Evolutionary conservation across 2,888 invertebrate species (phyloP).

Genomic region (Gerris lacustris): DNA sequence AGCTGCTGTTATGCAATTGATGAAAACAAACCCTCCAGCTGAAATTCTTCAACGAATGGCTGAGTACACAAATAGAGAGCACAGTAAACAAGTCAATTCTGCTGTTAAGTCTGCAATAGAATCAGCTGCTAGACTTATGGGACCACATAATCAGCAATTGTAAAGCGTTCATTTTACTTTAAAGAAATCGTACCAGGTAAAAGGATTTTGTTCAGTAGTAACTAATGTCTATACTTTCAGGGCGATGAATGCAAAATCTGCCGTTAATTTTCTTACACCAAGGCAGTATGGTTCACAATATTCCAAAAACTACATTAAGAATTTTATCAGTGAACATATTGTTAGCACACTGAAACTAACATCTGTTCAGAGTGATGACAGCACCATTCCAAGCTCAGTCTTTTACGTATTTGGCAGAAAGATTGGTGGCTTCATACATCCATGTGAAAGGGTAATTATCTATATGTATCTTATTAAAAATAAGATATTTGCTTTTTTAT

Average conservation of each 20-base stretch:
- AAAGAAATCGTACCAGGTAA: too few relatives aligned
- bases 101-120: slow-evolving; percentile 49
- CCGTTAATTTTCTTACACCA: slow-evolving; percentile 40
- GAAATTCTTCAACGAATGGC: slow-evolving; percentile 59
- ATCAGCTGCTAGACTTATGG: slow-evolving; percentile 13
- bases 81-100: slow-evolving; percentile 50
- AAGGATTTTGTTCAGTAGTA: background rate
- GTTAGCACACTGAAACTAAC: slow-evolving; percentile 27
- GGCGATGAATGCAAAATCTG: slow-evolving; percentile 41
- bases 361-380: slow-evolving; percentile 47
- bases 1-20: slow-evolving; percentile 49
- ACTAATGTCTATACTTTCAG: slow-evolving; percentile 33
- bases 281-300: slow-evolving; percentile 28
- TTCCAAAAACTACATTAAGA: slow-evolving; percentile 26
- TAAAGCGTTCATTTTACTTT: background rate
- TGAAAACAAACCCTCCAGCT: slow-evolving; percentile 48
- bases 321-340: slow-evolving; percentile 32
- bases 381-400: slow-evolving; percentile 41
- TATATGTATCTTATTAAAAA: background rate
- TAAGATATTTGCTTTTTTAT: too few relatives aligned
- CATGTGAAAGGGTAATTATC: background rate
- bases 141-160: slow-evolving; percentile 33
- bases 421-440: slow-evolving; percentile 35
- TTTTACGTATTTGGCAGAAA: slow-evolving; percentile 32
- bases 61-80: slow-evolving; percentile 49